Evolutionary conservation across 2,888 invertebrate genomes (phyloP).

Genomic region (Hydraecia micacea): DNA sequence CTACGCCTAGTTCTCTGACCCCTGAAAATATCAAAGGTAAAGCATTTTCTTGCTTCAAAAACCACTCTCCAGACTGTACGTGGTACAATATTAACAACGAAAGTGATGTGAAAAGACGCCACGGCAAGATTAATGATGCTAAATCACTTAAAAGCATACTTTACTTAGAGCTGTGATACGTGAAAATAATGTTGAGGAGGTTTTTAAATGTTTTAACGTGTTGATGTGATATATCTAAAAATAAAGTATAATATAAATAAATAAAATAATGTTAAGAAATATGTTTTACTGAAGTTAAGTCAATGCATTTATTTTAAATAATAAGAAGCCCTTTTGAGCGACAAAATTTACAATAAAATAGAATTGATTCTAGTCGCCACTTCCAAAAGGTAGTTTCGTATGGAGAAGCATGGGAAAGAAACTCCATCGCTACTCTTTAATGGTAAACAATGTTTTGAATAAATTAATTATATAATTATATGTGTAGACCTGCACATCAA

Average conservation of each 20-base stretch:
- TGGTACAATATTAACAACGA: conserved; percentile 23
- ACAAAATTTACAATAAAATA: too few relatives aligned
- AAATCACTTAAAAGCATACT: conserved; percentile 52
- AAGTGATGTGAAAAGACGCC: conserved; percentile 50
- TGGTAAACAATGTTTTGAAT: too few relatives aligned
- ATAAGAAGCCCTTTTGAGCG: too few relatives aligned
- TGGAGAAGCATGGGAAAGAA: too few relatives aligned
- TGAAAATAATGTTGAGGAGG: conserved; percentile 16
- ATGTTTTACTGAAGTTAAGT: background rate
- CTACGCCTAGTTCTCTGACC: conserved; percentile 10
- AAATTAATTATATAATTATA: too few relatives aligned
- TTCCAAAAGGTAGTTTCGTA: too few relatives aligned
- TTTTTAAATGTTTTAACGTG: background rate
- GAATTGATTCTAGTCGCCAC: too few relatives aligned
- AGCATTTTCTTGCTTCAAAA: conserved; percentile 5
- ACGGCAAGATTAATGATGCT: conserved; percentile 62
- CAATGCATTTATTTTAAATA: background rate
- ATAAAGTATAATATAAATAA: too few relatives aligned
- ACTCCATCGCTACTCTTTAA: too few relatives aligned
- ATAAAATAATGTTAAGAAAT: background rate
- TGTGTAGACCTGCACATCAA: too few relatives aligned
- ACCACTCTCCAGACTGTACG: conserved; percentile 8
- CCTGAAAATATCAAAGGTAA: conserved; percentile 14
- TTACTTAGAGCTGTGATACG: conserved; percentile 10
- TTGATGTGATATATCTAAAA: too few relatives aligned